These are phyloP conservation scores for Periplaneta americana DNA, from an alignment of 1,140 invertebrate species.

Conservation along the genomic window DNA sequence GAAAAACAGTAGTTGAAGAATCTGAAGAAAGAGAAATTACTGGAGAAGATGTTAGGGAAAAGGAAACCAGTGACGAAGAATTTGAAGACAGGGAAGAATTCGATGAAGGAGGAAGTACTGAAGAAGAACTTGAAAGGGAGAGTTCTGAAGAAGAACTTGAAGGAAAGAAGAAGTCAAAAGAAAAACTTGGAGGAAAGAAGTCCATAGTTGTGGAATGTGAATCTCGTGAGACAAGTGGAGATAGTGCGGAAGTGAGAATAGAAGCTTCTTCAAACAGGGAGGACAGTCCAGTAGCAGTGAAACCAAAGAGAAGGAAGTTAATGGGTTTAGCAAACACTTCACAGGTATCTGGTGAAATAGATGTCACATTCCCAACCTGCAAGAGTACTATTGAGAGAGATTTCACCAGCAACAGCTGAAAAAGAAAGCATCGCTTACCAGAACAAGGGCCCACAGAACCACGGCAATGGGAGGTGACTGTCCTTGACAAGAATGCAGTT, in stretches of 20 bases:
- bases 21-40: neutral
- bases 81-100: neutral
- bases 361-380: neutral
- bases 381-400: neutral
- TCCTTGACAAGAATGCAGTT: too few species aligned
- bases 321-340: too few species aligned
- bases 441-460: neutral
- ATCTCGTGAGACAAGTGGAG: neutral
- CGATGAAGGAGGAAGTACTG: neutral
- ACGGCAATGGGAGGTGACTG: neutral
- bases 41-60: neutral
- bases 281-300: too few species aligned
- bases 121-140: neutral
- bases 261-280: too few species aligned
- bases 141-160: neutral
- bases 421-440: neutral
- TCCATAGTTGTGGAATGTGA: neutral
- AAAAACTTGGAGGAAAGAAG: neutral
- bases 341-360: neutral
- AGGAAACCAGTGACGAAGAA: neutral
- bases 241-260: neutral
- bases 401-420: neutral
- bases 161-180: neutral
- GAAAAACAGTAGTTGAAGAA: neutral
- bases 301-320: too few species aligned